Evolutionary conservation across 2,113 vertebrate species (phyloP), one percentile per base, ranked within the genome.

Genomic region (Psilopsiagon aymara): DNA sequence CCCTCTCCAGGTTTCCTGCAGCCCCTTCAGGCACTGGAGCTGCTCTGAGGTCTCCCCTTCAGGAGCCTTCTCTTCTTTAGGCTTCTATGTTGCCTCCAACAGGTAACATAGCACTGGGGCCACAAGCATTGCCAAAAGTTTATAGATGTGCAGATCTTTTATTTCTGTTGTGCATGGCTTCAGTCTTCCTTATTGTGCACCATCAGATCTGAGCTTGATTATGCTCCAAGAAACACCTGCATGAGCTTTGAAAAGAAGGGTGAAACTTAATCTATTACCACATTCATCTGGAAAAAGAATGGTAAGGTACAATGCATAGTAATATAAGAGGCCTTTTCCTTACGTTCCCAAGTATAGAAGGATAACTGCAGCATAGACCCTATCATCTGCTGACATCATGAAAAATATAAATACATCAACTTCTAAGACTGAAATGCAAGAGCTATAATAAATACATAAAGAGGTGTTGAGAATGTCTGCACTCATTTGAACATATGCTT

Each of bases 391-490:
- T 86, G 64, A 13, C 37, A 20, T 21, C 33, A 8, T 82, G 80
- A 55, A 71, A 88, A 95, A 83, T n/a, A 28, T 14, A 82, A 86
- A 74, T 31, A 6, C 29, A 55, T 78, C 95, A 75, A 41, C 77
- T 88, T 41, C 66, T 66, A 68, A 79, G 47, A 17, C 2, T 60
- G 24, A 51, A 75, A 13, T 28, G 66, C 29, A 68, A 24, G 51
- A 78, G n/a, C 39, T 78, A 13, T 44, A 51, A 90, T n/a, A 82
- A 93, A 88, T 44, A 44, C 52, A 8, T 44, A 41, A 94, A 88
- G 17, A 23, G 43, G 11, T 8, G 33, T 6, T 70, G 82, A 43
- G 86, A 93, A 92, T 76, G 73, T 43, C 80, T 69, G 68, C 49
- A 5, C 21, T 71, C 13, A 0, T 63, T 86, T 33, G 27, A 47